These are phyloP conservation scores for Patella vulgata DNA, from an alignment of 1,140 invertebrate genomes.

Conservation along the genomic window DNA sequence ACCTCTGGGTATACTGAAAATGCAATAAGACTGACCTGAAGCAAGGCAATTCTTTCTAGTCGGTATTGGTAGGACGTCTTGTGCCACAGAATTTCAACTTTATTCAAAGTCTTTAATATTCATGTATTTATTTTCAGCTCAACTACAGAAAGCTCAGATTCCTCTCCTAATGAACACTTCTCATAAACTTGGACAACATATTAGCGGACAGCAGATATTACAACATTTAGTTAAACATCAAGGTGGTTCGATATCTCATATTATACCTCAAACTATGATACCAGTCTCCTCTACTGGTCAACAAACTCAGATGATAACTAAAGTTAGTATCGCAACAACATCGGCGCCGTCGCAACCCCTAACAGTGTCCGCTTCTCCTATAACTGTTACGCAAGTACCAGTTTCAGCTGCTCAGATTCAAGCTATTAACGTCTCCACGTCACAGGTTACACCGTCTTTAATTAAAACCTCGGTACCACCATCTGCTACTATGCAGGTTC, in stretches of 20 bases:
- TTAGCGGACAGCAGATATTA: conserved; percentile 45
- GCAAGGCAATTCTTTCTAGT: no score
- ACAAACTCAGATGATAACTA: conserved; percentile 33
- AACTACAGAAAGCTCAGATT: conserved; percentile 18
- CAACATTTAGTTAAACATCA: conserved; percentile 53
- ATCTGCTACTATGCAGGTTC: conserved; percentile 11
- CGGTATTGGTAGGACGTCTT: no score
- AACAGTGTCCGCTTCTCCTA: conserved; percentile 28
- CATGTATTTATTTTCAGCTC: conserved; percentile 19
- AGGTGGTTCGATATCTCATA: conserved; percentile 39
- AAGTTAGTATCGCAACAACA: conserved; percentile 15
- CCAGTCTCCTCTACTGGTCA: conserved; percentile 39
- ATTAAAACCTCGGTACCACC: conserved; percentile 19
- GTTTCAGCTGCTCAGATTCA: conserved; percentile 3
- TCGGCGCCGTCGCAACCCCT: conserved; percentile 40
- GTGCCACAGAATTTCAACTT: no score
- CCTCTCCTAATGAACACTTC: conserved; percentile 25
- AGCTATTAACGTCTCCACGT: conserved; percentile 5
- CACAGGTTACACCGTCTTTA: neutral
- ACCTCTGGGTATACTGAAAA: no score
- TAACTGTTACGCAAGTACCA: conserved; percentile 35
- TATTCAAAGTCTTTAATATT: no score
- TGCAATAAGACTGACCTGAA: no score
- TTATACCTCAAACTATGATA: conserved; percentile 44
- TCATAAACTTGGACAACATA: conserved; percentile 33